Conservation (phyloP, 2,888 invertebrate species). For the Lasioglossum lativentre region DNA sequence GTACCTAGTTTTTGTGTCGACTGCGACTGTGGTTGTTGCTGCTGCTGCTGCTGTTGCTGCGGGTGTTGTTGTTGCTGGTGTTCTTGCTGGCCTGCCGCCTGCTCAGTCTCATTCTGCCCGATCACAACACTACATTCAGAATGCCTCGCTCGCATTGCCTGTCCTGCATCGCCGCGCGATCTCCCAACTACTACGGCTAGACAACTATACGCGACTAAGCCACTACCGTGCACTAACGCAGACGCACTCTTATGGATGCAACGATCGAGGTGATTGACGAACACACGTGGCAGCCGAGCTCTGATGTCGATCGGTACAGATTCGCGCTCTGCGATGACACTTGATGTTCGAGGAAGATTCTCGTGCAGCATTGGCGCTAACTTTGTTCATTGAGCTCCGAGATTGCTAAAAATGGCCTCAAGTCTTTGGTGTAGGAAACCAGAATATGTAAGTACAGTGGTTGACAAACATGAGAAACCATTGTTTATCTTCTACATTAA, state of each 20-base stretch:
- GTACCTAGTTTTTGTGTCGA: slow-evolving; percentile 78
- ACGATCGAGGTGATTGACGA: slow-evolving; percentile 61
- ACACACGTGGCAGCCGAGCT: slow-evolving; percentile 22
- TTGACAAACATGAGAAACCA: background rate
- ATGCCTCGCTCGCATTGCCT: slow-evolving; percentile 77
- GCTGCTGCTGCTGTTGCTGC: slow-evolving; percentile 75
- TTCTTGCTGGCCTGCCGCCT: slow-evolving; percentile 79
- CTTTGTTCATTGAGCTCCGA: background rate
- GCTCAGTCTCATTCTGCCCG: slow-evolving; percentile 81
- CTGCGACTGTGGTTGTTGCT: slow-evolving; percentile 71
- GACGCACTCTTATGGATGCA: slow-evolving; percentile 71
- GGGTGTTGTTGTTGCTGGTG: slow-evolving; percentile 81
- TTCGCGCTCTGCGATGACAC: slow-evolving; percentile 33
- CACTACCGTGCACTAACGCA: slow-evolving; percentile 64
- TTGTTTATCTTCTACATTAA: background rate
- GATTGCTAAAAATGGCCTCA: background rate
- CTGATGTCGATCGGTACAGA: slow-evolving; percentile 53
- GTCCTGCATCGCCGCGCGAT: slow-evolving; percentile 74
- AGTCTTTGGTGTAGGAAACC: background rate
- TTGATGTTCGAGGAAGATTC: background rate
- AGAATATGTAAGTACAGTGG: background rate
- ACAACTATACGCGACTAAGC: slow-evolving; percentile 72
- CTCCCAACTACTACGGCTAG: slow-evolving; percentile 72
- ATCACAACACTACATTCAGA: slow-evolving; percentile 85
- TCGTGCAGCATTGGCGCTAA: background rate